Evolutionary conservation across 1,140 invertebrate genomes (phyloP).

Genomic region (Trinorchestia longiramus): DNA sequence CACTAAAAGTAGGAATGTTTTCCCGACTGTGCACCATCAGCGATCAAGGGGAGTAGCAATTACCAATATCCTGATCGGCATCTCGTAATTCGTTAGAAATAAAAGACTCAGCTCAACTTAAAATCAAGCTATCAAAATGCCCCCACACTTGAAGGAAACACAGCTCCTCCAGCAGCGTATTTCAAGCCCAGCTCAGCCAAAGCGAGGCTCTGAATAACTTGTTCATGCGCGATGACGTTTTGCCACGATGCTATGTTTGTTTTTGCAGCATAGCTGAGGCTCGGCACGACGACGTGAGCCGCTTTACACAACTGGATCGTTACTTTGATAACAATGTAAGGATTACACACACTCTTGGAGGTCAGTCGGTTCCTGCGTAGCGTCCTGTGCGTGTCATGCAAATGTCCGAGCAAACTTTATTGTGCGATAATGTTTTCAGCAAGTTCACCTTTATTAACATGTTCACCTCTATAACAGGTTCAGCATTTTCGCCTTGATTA

Average conservation of each 20-base stretch:
- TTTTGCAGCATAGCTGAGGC: neutral
- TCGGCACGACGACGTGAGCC: neutral
- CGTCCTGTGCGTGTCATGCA: too few relatives aligned
- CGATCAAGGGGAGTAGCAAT: neutral
- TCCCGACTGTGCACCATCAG: too few relatives aligned
- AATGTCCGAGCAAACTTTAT: too few relatives aligned
- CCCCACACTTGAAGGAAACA: neutral
- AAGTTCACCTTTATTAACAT: too few relatives aligned
- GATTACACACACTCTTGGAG: neutral
- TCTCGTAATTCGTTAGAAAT: neutral
- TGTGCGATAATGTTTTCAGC: too few relatives aligned
- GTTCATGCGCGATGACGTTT: neutral
- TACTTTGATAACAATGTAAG: neutral
- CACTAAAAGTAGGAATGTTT: too few relatives aligned
- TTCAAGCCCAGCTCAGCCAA: neutral
- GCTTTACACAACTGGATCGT: neutral
- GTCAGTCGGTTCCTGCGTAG: neutral
- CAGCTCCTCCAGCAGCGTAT: neutral
- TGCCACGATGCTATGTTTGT: neutral
- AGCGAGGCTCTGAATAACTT: neutral
- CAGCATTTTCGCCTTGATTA: neutral
- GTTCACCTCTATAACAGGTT: neutral
- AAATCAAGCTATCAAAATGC: neutral
- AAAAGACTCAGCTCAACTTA: neutral
- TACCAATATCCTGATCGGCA: neutral